phyloP scores from a whole-genome alignment of 2,113 vertebrate genomes.

The Salvelinus namaycush region DNA sequence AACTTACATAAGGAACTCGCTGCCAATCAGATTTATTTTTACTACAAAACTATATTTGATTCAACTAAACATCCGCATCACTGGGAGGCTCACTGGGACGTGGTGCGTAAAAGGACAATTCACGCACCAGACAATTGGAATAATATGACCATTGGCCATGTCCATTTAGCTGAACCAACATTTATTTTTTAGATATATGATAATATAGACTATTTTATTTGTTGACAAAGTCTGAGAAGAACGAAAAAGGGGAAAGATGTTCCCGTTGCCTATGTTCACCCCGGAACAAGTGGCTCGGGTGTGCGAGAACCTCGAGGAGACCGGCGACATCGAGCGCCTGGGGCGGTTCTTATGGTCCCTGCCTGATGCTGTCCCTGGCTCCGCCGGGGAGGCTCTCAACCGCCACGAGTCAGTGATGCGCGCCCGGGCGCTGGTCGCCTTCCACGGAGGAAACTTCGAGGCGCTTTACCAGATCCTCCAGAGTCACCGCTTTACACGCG shows the following conservation, averaged over 20 bases:
- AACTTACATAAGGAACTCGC: conserved; percentile 26
- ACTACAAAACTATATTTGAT: not conserved
- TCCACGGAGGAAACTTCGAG: conserved; percentile 78
- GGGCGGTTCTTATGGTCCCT: conserved; percentile 81
- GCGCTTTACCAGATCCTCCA: conserved; percentile 79
- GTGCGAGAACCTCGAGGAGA: conserved; percentile 81
- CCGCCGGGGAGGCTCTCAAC: conserved; percentile 72
- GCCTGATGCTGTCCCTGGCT: conserved; percentile 73
- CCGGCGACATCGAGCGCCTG: conserved; percentile 79
- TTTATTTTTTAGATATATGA: not conserved
- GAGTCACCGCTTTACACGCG: conserved; percentile 76
- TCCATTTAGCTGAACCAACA: not conserved
- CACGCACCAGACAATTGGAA: conserved; percentile 8
- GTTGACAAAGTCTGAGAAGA: not conserved
- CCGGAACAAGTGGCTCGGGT: conserved; percentile 80
- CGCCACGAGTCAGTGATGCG: conserved; percentile 80
- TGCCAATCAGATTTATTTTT: not conserved
- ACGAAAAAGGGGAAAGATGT: conserved; percentile 59
- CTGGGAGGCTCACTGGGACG: not conserved
- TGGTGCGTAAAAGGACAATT: conserved; percentile 24
- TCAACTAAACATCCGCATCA: not conserved
- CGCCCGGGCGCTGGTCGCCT: conserved; percentile 77
- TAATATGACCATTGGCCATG: not conserved
- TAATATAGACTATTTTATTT: not conserved
- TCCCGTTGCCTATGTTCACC: conserved; percentile 78